Base-by-base conservation (phyloP, 2,113 vertebrate genomes). In the Synodontis membranacea region DNA sequence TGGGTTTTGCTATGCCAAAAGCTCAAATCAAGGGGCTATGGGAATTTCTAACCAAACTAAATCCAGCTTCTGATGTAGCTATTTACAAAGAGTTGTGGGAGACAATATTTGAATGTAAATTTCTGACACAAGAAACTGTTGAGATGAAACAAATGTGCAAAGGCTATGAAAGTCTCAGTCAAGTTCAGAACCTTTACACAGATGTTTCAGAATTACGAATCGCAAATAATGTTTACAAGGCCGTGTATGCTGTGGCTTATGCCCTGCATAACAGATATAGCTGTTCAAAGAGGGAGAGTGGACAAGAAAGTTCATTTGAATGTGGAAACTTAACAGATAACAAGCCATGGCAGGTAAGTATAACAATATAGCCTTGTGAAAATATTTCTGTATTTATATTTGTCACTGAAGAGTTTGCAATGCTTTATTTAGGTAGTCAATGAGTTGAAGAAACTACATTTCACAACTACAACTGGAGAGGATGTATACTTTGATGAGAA, bases 141-240 rank as follows among this genome's bases (percentile, higher is more conserved):
- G 5, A 44, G 56, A 66, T 56, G 19, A 72, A 9, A n/a, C 50
- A 62, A 5, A 42, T 82, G 17, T 92, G 91, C 58, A 90, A 76
- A 72, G 91, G 89, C 12, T 86, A 80, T 64, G 89, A 91, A 88
- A 80, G 50, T 54, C 86, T 92, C 37, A 89, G 78, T 82, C 82
- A 85, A 44, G 80, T 88, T 52, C 62, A 93, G 10, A 94, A 92
- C 62, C n/a, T 86, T 21, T 95, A 94, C 54, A 95, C 94, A 7
- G 93, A 95, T 79, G 91, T 93, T 9, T 91, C 93, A 10, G 92
- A 95, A 21, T 86, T 94, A 85, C 93, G 94, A 80, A 92, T 94
- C 42, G 90, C 91, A 3, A 90, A 94, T 70, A 92, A 92, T 84
- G 90, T 93, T 58, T 93, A 92, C 56, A 92, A 92, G 52, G 92